These are phyloP conservation scores for Melanchra persicariae DNA, from an alignment of 2,888 invertebrate genomes.

Conservation along the genomic window DNA sequence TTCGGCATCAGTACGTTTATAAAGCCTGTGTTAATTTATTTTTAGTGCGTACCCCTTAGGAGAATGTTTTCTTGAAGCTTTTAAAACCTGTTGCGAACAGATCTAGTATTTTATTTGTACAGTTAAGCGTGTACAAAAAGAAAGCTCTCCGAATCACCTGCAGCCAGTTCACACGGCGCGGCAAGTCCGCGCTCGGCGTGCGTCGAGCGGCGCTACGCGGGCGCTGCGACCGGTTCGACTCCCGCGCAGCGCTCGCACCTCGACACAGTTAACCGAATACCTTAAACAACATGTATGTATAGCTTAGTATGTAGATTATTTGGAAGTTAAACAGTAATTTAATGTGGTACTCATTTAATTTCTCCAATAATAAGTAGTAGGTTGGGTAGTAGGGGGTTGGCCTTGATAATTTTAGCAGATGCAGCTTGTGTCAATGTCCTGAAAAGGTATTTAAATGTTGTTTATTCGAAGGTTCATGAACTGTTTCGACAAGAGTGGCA, in stretches of 20 bases:
- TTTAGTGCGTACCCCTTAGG: background rate
- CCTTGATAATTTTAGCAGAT: background rate
- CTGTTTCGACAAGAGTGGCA: background rate
- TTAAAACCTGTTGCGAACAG: constrained; percentile 24
- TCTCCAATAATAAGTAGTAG: background rate
- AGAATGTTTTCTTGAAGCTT: constrained; percentile 13
- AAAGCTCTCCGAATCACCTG: constrained; percentile 51
- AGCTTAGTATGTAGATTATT: background rate
- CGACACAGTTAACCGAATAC: constrained; percentile 29
- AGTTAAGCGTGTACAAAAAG: constrained; percentile 53
- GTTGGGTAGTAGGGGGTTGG: background rate
- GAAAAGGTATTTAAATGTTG: background rate
- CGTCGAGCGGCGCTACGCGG: background rate
- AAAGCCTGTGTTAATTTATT: background rate
- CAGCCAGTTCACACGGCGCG: constrained; percentile 44
- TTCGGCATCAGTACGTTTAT: constrained; percentile 9
- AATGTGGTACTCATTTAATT: background rate
- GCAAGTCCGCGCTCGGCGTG: background rate
- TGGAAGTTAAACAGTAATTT: background rate
- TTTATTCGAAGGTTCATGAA: background rate
- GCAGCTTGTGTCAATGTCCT: no score
- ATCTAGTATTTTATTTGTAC: constrained; percentile 59
- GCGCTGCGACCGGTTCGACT: constrained; percentile 53
- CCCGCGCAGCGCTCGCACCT: constrained; percentile 46
- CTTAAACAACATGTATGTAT: background rate